These are phyloP conservation scores for Macaca fascicularis DNA, from an alignment of 2,113 vertebrate genomes.

Conservation along the genomic window DNA sequence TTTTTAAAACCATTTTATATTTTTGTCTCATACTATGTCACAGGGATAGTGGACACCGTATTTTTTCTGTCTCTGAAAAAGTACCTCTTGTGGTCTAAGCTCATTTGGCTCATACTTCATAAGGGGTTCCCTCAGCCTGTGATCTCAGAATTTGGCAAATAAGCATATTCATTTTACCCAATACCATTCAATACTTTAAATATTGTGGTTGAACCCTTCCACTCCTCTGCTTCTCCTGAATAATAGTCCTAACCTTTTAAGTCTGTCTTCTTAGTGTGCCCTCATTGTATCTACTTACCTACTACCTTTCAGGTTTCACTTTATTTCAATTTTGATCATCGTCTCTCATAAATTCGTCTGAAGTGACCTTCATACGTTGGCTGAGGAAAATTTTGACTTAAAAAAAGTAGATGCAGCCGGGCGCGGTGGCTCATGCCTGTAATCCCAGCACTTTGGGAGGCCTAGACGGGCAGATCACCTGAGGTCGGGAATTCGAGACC, in stretches of 20 bases:
- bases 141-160: slow-evolving; percentile 14
- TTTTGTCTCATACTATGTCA: slow-evolving; percentile 20
- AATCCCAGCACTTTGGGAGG: too few relatives aligned
- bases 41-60: not conserved
- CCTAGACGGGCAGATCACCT: too few relatives aligned
- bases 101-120: slow-evolving; percentile 19
- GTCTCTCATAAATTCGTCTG: slow-evolving; percentile 7
- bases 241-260: not conserved
- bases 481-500: too few relatives aligned
- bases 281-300: not conserved
- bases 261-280: not conserved
- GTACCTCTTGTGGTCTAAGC: not conserved
- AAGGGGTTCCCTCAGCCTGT: not conserved
- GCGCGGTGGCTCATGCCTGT: too few relatives aligned
- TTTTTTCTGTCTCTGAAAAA: not conserved
- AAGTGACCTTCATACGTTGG: not conserved
- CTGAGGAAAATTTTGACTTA: not conserved
- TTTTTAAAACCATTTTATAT: not conserved
- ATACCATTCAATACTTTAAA: not conserved
- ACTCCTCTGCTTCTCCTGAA: not conserved
- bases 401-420: not conserved
- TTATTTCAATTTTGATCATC: not conserved
- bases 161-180: not conserved
- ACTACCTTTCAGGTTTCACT: slow-evolving; percentile 15
- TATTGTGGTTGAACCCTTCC: not conserved